Base-by-base conservation (phyloP, 1,140 invertebrate genomes). In the Ectropis grisescens region DNA sequence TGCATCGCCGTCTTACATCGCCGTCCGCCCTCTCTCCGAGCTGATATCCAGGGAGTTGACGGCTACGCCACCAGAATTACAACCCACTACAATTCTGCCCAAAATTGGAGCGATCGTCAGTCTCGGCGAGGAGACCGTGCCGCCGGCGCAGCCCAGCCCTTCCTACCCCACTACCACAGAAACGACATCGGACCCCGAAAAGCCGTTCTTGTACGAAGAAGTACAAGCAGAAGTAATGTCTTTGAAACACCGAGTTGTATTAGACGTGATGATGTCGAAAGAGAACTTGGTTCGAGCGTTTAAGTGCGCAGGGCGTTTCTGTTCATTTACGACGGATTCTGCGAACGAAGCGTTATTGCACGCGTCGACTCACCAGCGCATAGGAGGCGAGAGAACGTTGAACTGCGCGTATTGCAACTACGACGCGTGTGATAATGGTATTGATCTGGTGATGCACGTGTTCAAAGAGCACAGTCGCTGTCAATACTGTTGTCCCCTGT, bases 371-470 rank as follows among this genome's bases (percentile, higher is more conserved):
- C 76, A 81, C 36, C 42, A 58, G 33, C 58, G 60, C 7, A 41
- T 72, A 5, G 76, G 76, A 8, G 72, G 72, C 2, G 59, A 56
- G 2, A 47, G 60, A 31, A 49, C 72, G 0, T 42, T 81, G 15
- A 46, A 47, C 4, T 81, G 76, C 32, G 37, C 49, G 5, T 81
- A 81, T 32, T 81, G 76, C 37, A 57, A 72, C 12, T 81, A 61
- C 29, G 67, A 76, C 33, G 39, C 58, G 8, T 46, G 33, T 4
- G 52, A 52, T 2, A 74, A 71, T 40, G 67, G 62, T 1, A 71
- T 81, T 13, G 72, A 81, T 30, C 44, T 81, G 31, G 68, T 78
- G 33, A 71, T 62, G 35, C 76, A 81, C 35, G 71, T 78, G 14
- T 78, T 81, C 32, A 72, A 76, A 24, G 33, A 14, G 1, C 71